Percentiles rank a stretch among this genome's conserved stretches.
These are phyloP conservation scores for Kryptolebias marmoratus DNA, from an alignment of 2,113 vertebrate genomes.

Conservation along the genomic window DNA sequence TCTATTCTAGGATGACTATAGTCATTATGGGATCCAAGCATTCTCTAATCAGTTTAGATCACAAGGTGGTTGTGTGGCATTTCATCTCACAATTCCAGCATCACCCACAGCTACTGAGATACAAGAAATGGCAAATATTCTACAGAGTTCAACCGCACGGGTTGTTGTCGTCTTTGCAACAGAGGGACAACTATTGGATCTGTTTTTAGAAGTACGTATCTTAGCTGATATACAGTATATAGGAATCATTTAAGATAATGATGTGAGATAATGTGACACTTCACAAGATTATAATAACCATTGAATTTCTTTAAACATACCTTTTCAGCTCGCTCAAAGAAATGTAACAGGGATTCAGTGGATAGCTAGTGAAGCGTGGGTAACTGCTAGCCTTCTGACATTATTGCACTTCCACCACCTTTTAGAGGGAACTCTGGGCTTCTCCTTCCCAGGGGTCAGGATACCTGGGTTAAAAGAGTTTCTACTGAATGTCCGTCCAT, in stretches of 20 bases:
- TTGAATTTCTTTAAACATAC: neutral
- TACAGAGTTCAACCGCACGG: conserved; percentile 70
- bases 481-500: conserved; percentile 70
- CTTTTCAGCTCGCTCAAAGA: conserved; percentile 53
- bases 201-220: conserved; percentile 66
- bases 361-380: conserved; percentile 79
- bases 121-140: conserved; percentile 57
- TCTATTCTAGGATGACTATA: conserved; percentile 77
- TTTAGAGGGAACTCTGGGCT: conserved; percentile 76
- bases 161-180: conserved; percentile 78
- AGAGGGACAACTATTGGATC: conserved; percentile 73
- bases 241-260: neutral
- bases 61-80: conserved; percentile 74
- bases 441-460: conserved; percentile 68
- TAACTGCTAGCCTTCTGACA: conserved; percentile 59
- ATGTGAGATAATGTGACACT: neutral
- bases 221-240: neutral
- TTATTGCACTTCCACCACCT: conserved; percentile 61
- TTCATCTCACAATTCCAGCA: conserved; percentile 72
- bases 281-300: neutral
- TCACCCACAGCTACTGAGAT: conserved; percentile 55
- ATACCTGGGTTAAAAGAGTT: conserved; percentile 76
- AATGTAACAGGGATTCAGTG: conserved; percentile 79
- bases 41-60: conserved; percentile 71
- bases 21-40: conserved; percentile 79